These are phyloP conservation scores for Tiliqua scincoides DNA, from an alignment of 2,113 vertebrate species.

Conservation along the genomic window DNA sequence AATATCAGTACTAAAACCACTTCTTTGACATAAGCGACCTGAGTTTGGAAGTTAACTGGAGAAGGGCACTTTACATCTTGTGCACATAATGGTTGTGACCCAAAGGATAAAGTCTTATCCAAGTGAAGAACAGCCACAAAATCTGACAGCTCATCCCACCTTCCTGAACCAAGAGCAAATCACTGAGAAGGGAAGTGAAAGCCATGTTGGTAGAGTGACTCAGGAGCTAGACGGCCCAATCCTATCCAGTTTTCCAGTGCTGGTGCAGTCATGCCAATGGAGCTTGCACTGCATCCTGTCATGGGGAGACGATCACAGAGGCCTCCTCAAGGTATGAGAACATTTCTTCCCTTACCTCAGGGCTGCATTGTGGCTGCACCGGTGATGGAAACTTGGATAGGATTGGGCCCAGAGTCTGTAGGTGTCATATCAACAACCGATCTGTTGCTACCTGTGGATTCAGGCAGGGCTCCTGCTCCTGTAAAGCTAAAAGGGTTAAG, in stretches of 20 bases:
- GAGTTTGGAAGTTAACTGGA: background rate
- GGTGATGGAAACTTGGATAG: too few species aligned
- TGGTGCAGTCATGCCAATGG: too few species aligned
- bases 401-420: background rate
- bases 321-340: too few species aligned
- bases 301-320: too few species aligned
- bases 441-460: background rate
- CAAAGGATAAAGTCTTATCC: background rate
- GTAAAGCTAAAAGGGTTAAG: background rate
- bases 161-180: background rate
- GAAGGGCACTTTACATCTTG: background rate
- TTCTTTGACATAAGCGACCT: background rate
- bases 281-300: too few species aligned
- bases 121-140: background rate
- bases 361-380: too few species aligned
- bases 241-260: too few species aligned
- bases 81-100: background rate
- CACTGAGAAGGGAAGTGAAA: background rate
- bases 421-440: background rate
- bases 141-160: background rate
- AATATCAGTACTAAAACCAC: background rate
- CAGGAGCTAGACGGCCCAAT: background rate
- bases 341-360: too few species aligned
- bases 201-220: background rate
- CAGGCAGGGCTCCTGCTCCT: background rate